These are phyloP conservation scores for Microctonus aethiopoides DNA, from an alignment of 2,888 invertebrate species.

Conservation along the genomic window DNA sequence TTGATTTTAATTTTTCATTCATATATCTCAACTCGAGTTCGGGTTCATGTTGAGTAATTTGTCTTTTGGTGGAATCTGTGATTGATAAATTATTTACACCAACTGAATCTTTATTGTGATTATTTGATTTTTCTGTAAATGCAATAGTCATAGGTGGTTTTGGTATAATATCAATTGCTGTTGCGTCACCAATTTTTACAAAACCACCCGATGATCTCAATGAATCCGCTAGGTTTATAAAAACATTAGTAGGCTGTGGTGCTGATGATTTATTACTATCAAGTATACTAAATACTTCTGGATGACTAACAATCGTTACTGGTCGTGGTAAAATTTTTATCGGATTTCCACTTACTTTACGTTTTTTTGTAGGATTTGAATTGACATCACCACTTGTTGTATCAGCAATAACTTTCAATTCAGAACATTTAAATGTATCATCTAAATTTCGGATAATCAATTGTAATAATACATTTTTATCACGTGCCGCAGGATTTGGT, in stretches of 20 bases:
- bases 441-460: conserved; percentile 54
- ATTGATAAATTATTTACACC: not conserved
- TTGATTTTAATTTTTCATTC: conserved; percentile 23
- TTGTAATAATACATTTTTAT: conserved; percentile 57
- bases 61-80: not conserved
- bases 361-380: not conserved
- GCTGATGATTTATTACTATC: not conserved
- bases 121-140: conserved; percentile 16
- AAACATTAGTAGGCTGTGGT: not conserved
- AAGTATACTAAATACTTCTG: conserved; percentile 14
- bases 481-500: conserved; percentile 50
- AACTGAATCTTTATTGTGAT: not conserved
- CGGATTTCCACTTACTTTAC: not conserved
- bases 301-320: not conserved
- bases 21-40: conserved; percentile 41
- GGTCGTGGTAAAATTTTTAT: conserved; percentile 7
- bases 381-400: not conserved
- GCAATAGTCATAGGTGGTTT: not conserved
- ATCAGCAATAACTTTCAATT: conserved; percentile 18
- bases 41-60: conserved; percentile 36
- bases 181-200: conserved; percentile 24
- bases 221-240: not conserved
- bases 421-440: conserved; percentile 43
- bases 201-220: not conserved
- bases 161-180: not conserved